Conservation (phyloP, 1,140 invertebrate species). For the Drosophila simulans region DNA sequence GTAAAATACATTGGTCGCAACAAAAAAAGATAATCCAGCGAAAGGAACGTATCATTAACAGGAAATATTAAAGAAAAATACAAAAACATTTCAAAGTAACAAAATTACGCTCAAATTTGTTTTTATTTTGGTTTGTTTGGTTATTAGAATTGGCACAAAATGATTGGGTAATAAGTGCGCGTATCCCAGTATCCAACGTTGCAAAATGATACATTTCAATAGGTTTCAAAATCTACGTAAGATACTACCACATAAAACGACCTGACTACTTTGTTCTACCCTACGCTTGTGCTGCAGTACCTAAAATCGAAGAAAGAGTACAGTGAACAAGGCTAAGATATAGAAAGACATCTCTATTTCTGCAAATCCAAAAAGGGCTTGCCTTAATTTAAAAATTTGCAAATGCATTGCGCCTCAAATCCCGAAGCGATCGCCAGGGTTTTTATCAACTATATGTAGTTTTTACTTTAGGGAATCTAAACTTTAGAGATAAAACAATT, state of each 20-base stretch:
- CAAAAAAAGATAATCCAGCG: slow-evolving; percentile 41
- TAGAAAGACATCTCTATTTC: background rate
- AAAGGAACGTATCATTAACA: slow-evolving; percentile 65
- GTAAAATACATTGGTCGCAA: slow-evolving; percentile 46
- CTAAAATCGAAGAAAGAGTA: slow-evolving; percentile 32
- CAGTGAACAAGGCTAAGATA: background rate
- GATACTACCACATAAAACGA: slow-evolving; percentile 3
- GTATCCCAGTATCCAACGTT: background rate
- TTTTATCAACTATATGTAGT: background rate
- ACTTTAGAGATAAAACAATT: too few species aligned
- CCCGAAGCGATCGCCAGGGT: background rate
- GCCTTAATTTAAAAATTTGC: background rate
- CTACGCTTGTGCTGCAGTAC: slow-evolving; percentile 66
- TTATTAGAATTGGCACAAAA: slow-evolving; percentile 56
- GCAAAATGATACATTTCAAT: slow-evolving; percentile 32
- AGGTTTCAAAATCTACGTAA: slow-evolving; percentile 58
- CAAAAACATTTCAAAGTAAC: slow-evolving; percentile 69
- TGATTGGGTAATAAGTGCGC: slow-evolving; percentile 22
- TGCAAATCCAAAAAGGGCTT: background rate
- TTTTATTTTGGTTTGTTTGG: slow-evolving; percentile 69
- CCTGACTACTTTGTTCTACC: slow-evolving; percentile 34
- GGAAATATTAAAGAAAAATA: slow-evolving; percentile 49
- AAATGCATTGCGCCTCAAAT: background rate
- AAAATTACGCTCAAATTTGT: slow-evolving; percentile 67
- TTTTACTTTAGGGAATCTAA: too few species aligned